Conservation (phyloP, 2,113 vertebrate species). For the Corythornis madagascariensis region DNA sequence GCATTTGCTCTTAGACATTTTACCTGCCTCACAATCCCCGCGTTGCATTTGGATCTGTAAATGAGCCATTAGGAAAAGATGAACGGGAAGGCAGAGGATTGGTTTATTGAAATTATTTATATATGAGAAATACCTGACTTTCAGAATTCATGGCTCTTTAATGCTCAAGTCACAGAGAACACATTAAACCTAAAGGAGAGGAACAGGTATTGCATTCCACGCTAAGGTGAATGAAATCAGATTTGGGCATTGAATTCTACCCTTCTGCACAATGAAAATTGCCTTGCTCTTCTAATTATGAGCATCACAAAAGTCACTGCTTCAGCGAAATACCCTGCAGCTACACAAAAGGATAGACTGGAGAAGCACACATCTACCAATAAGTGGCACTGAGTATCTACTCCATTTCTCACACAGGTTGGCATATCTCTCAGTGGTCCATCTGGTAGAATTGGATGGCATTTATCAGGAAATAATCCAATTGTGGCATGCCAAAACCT, state of each 20-base stretch:
- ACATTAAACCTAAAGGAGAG: slow-evolving; percentile 2
- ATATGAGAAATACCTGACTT: slow-evolving; percentile 40
- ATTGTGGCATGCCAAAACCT: slow-evolving; percentile 74
- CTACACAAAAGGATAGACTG: slow-evolving; percentile 66
- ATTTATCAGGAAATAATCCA: slow-evolving; percentile 79
- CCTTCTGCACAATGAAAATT: slow-evolving; percentile 9
- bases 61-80: slow-evolving; percentile 1
- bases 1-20: background rate
- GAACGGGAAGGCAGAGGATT: background rate
- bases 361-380: slow-evolving; percentile 66
- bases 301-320: slow-evolving; percentile 57
- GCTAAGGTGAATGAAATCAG: slow-evolving; percentile 15
- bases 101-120: slow-evolving; percentile 49
- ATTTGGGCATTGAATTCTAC: slow-evolving; percentile 17
- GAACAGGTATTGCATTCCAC: background rate
- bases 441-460: slow-evolving; percentile 74
- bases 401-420: slow-evolving; percentile 67
- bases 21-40: background rate
- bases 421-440: slow-evolving; percentile 71
- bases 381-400: slow-evolving; percentile 66
- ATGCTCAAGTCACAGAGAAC: background rate
- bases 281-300: slow-evolving; percentile 59
- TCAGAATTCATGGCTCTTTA: slow-evolving; percentile 23
- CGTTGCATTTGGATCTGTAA: background rate
- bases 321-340: slow-evolving; percentile 64